Base-by-base conservation (phyloP, 30 jellyfish, hydroid and myxozoan species). In the Pelagia noctiluca region DNA sequence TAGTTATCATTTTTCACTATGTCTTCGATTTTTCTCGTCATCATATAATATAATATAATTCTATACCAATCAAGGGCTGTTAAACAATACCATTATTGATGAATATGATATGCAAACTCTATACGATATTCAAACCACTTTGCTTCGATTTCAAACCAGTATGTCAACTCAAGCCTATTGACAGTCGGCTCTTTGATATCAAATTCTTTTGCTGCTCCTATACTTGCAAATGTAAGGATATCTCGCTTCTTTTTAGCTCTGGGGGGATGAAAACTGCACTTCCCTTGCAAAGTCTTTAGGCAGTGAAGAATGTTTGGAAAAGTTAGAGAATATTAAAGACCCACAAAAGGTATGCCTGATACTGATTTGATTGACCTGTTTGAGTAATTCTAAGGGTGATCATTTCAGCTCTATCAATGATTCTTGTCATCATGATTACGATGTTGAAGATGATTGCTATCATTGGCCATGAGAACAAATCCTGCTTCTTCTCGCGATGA, bases 231-330 rank as follows among this genome's bases (percentile, higher is more conserved):
- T 38, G 48, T 38, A 32, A 35, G 49, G 1, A n/a, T n/a, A n/a
- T 7, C 37, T 30, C 24, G 33, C 1, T 49, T 38, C 52, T 52
- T 34, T 48, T 10, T 53, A 89, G 97, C 35, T 89, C 1, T 37
- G 50, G 38, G 89, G 84, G 11, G 90, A 83, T 57, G 77, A 81
- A 23, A 89, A 71, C 76, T 62, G 82, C 7, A 61, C 42, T 28
- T 60, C 85, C 0, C 69, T 89, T 24, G 94, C 94, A 1, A 35
- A 46, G 25, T 72, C 97, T 28, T 75, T 81, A 50, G 90, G 80
- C 16, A 29, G 61, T 2, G 31, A 79, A 35, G 35, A 57, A 68
- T 50, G 29, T 21, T 7, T 82, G 2, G 63, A 82, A 22, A 52
- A 50, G 7, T 30, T 82, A 31, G 3, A 75, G 35, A 34, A 24